Percentiles rank a stretch among this genome's conserved stretches.
These are phyloP conservation scores for Oophaga sylvatica DNA, from an alignment of 2,797 vertebrate species.

Conservation along the genomic window DNA sequence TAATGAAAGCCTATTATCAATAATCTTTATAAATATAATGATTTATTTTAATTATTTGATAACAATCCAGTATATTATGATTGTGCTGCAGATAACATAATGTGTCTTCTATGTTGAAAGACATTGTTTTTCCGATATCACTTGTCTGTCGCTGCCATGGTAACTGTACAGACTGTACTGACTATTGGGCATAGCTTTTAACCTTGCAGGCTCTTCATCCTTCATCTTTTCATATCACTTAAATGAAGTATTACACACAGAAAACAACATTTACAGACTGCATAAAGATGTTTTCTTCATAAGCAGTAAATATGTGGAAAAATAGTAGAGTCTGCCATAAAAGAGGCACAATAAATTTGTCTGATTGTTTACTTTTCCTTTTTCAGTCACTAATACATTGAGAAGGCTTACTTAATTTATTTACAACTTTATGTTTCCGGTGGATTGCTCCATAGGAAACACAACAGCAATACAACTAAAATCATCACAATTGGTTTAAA, in stretches of 20 bases:
- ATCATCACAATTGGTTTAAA: too few species aligned
- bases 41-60: not conserved
- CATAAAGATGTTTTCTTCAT: conserved; percentile 19
- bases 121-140: conserved; percentile 28
- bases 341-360: not conserved
- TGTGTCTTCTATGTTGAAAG: not conserved
- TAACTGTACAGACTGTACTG: conserved; percentile 24
- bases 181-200: conserved; percentile 19
- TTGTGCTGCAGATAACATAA: conserved; percentile 23
- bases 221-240: conserved; percentile 16
- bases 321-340: not conserved
- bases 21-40: not conserved
- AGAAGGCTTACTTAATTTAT: not conserved
- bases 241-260: not conserved
- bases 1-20: not conserved
- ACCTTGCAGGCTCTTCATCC: conserved; percentile 35
- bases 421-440: too few species aligned
- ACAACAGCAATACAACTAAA: too few species aligned
- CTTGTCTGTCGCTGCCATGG: conserved; percentile 38
- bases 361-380: not conserved
- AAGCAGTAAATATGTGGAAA: not conserved
- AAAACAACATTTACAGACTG: not conserved
- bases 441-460: too few species aligned
- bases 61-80: not conserved
- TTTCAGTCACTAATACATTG: not conserved